phyloP scores from a whole-genome alignment of 2,888 invertebrate species.

The Pristionchus exspectatus region DNA sequence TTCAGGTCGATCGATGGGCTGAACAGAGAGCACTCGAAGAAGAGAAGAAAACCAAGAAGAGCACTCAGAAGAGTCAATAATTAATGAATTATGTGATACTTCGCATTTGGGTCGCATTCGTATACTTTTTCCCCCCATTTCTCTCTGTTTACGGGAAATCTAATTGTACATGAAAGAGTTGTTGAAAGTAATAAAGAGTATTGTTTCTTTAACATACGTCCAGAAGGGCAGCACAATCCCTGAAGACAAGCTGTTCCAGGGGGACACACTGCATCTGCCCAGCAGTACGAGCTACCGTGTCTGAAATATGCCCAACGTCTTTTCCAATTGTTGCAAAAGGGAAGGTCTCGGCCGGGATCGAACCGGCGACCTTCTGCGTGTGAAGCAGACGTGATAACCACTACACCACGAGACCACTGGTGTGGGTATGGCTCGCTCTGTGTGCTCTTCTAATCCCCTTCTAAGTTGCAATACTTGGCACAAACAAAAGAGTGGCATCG shows the following conservation, averaged over 20 bases:
- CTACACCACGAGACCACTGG: slow-evolving; percentile 59
- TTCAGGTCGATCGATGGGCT: slow-evolving; percentile 50
- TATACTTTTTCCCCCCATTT: not conserved
- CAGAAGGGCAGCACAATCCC: slow-evolving; percentile 73
- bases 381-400: slow-evolving; percentile 65
- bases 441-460: slow-evolving; percentile 40
- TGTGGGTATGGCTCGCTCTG: slow-evolving; percentile 10
- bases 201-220: slow-evolving; percentile 65
- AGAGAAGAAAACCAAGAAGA: slow-evolving; percentile 34
- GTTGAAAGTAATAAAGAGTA: not conserved
- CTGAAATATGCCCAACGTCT: slow-evolving; percentile 59
- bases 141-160: not conserved
- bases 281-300: slow-evolving; percentile 77
- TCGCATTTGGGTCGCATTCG: not conserved
- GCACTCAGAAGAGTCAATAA: slow-evolving; percentile 32
- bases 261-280: slow-evolving; percentile 77
- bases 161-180: slow-evolving; percentile 9
- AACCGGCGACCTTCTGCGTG: slow-evolving; percentile 66
- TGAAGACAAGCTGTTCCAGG: slow-evolving; percentile 71
- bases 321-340: not conserved
- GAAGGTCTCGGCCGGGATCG: slow-evolving; percentile 59
- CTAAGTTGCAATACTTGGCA: slow-evolving; percentile 52
- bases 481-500: slow-evolving; percentile 38
- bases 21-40: slow-evolving; percentile 23
- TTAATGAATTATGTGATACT: not conserved